phyloP scores from a whole-genome alignment of 2,797 vertebrate species.

The Sebastes umbrosus region DNA sequence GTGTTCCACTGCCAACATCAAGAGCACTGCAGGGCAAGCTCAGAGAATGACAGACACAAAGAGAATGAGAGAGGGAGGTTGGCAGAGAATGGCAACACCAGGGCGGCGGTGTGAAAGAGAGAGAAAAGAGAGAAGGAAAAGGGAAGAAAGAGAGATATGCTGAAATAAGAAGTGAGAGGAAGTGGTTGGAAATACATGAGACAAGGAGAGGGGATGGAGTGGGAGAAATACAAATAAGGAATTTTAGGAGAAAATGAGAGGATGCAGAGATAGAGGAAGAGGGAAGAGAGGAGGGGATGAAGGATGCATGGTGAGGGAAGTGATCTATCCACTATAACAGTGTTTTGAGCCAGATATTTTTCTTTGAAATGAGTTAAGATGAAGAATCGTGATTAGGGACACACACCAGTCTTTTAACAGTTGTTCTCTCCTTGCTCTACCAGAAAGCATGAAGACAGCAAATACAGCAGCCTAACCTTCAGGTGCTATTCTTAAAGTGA shows the following conservation, averaged over 20 bases:
- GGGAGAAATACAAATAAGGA: not conserved
- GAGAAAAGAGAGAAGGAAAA: not conserved
- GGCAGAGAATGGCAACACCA: conserved; percentile 5
- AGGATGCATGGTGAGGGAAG: not conserved
- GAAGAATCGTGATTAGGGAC: not conserved
- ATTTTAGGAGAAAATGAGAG: conserved; percentile 6
- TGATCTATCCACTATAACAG: conserved; percentile 1
- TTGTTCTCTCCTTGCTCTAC: not conserved
- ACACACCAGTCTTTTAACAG: conserved; percentile 14
- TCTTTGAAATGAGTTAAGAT: conserved; percentile 26
- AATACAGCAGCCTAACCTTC: conserved; percentile 4
- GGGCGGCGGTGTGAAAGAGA: not conserved
- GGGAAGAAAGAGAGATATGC: not conserved
- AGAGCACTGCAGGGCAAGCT: conserved; percentile 37
- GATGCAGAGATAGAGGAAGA: not conserved
- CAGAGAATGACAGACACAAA: conserved; percentile 25
- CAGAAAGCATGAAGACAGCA: not conserved
- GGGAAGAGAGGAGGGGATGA: not conserved
- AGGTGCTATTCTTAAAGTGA: conserved; percentile 24
- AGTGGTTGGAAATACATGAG: not conserved
- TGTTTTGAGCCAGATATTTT: conserved; percentile 23
- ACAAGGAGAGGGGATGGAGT: not conserved
- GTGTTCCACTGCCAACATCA: conserved; percentile 54
- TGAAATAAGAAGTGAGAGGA: not conserved
- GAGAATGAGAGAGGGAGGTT: conserved; percentile 11